These are phyloP conservation scores for Gymnothorax javanicus DNA, from an alignment of 2,797 vertebrate species.

Conservation along the genomic window DNA sequence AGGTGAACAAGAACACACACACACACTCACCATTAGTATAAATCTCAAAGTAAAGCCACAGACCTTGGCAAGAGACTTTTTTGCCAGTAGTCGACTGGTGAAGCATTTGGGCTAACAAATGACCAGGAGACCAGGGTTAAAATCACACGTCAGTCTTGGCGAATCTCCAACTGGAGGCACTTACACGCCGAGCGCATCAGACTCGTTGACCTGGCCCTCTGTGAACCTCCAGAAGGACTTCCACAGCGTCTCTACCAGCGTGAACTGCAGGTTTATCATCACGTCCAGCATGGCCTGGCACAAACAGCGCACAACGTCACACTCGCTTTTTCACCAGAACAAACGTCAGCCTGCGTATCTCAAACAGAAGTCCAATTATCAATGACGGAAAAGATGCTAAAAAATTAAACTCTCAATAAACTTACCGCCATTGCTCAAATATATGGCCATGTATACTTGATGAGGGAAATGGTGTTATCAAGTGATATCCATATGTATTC, in stretches of 20 bases:
- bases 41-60: no score
- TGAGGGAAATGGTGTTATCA: not conserved
- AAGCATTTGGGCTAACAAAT: no score
- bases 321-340: no score
- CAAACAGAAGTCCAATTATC: not conserved
- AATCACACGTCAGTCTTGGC: no score
- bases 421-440: not conserved
- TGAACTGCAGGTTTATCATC: constrained; percentile 92
- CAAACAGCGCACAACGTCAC: not conserved
- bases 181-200: constrained; percentile 77
- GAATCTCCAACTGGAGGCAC: constrained; percentile 38
- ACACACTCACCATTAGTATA: no score
- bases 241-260: constrained; percentile 91
- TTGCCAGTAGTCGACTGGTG: no score
- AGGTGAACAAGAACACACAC: no score
- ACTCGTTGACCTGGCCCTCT: constrained; percentile 72
- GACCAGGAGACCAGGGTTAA: no score
- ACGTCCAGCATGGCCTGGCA: constrained; percentile 87
- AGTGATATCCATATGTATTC: no score
- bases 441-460: not conserved
- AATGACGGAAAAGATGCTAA: not conserved
- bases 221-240: constrained; percentile 93
- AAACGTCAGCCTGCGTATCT: not conserved
- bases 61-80: no score
- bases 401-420: not conserved